Evolutionary conservation across 2,888 invertebrate genomes (phyloP).

Genomic region (Acrocyrtus sp.): DNA sequence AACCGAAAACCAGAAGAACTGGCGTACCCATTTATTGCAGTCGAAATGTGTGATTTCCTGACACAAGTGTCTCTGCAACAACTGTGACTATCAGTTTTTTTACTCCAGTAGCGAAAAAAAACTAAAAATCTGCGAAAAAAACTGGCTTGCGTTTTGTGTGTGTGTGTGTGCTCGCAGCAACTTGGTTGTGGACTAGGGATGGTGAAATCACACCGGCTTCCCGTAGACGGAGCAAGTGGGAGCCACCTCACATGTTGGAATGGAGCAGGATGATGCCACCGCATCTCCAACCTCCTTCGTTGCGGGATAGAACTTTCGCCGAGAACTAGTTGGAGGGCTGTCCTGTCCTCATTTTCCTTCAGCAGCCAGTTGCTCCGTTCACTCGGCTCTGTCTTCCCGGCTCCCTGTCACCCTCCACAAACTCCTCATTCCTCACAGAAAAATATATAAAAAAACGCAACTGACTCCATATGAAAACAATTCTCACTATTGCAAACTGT

Average conservation of each 20-base stretch:
- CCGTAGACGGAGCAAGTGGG: conserved; percentile 31
- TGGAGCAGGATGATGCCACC: too few species aligned
- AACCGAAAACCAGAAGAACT: too few species aligned
- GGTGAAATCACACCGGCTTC: neutral
- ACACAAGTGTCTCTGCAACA: too few species aligned
- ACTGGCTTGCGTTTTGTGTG: too few species aligned
- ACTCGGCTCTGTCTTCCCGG: neutral
- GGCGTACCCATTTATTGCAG: too few species aligned
- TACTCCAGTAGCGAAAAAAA: too few species aligned
- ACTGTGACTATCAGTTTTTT: too few species aligned
- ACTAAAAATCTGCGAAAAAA: too few species aligned
- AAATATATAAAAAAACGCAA: neutral
- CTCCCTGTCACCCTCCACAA: neutral
- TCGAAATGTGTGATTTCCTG: too few species aligned
- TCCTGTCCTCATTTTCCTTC: neutral
- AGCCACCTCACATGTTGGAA: conserved; percentile 37
- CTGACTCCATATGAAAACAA: neutral
- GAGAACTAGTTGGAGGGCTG: conserved; percentile 11
- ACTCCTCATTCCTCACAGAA: neutral
- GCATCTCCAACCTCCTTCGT: conserved; percentile 5
- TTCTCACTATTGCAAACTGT: neutral
- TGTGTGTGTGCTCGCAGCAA: too few species aligned
- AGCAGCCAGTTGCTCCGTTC: neutral
- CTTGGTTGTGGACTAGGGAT: neutral
- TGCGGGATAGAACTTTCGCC: conserved; percentile 1